phyloP scores from a whole-genome alignment of 2,888 invertebrate species.

The Monopis laevigella region DNA sequence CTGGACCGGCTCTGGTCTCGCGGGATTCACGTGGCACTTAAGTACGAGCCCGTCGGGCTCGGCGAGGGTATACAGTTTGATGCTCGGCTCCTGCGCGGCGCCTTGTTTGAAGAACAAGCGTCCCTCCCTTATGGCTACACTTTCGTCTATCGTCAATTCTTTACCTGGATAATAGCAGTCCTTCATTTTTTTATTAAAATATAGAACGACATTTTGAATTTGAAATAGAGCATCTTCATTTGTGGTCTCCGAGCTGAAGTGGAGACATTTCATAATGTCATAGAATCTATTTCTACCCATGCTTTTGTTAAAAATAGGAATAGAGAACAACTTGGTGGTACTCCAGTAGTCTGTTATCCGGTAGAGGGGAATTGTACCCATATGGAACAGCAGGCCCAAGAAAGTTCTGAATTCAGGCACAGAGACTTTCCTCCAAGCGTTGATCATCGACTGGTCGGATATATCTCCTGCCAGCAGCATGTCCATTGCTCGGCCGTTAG shows the following conservation, averaged over 20 bases:
- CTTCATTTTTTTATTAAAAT: constrained; percentile 27
- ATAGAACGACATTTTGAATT: constrained; percentile 26
- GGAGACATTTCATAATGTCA: constrained; percentile 29
- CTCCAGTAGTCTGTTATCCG: constrained; percentile 34
- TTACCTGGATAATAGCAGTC: constrained; percentile 20
- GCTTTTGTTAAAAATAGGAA: constrained; percentile 25
- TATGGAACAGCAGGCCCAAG: constrained; percentile 34
- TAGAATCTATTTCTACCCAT: constrained; percentile 32
- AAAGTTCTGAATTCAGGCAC: constrained; percentile 26
- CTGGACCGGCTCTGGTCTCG: constrained; percentile 21
- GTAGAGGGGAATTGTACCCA: constrained; percentile 29
- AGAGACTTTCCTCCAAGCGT: constrained; percentile 28
- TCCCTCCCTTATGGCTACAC: constrained; percentile 31
- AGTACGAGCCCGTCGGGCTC: constrained; percentile 28
- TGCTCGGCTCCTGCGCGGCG: not conserved
- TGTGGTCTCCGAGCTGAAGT: constrained; percentile 24
- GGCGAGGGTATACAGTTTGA: constrained; percentile 25
- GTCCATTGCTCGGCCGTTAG: not conserved
- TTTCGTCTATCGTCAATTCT: constrained; percentile 24
- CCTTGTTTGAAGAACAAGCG: constrained; percentile 28
- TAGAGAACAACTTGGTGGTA: constrained; percentile 27
- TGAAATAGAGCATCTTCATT: constrained; percentile 26
- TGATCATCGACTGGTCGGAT: no score
- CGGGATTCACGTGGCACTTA: constrained; percentile 22
- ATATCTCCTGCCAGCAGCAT: constrained; percentile 22